Base-by-base conservation (phyloP, 2,888 invertebrate genomes). In the Acleris cristana region DNA sequence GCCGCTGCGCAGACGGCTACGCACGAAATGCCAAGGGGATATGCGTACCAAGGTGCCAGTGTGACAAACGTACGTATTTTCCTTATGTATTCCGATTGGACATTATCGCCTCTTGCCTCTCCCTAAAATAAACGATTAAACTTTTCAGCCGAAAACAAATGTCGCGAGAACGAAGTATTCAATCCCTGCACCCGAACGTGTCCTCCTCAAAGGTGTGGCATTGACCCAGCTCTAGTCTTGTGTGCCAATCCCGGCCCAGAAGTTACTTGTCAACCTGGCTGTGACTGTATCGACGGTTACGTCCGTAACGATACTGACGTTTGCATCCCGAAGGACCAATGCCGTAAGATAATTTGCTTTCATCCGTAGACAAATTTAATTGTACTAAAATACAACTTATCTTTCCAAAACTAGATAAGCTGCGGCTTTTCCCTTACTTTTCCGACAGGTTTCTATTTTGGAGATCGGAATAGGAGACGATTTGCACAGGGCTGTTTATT, bases 1-100 rank as follows among this genome's bases (percentile, higher is more conserved):
- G 86, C 64, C 68, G 80, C 8, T 86, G 86, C 61, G 70, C 61
- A 16, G 76, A 83, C 10, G 76, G 76, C 6, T 72, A 71, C 19
- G 51, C 68, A 8, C 71, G 73, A 14, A 69, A 74, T 49, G 63
- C 62, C 18, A 63, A 72, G n/a, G 74, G 73, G 8, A 71, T 64
- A 18, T 79, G 79, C 56, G 67, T 78, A 16, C 73, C 70, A 2
- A 57, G 30, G 21, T 58, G 57, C 19, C 6, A 63, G n/a, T 67
- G 67, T 34, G 62, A 57, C 34, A 45, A 48, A 45, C 62, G 80
- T 79, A 40, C 4, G 10, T 34, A 34, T 34, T 34, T 34, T 34
- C 34, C 10, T 34, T 34, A 10, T 34, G 34, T 3, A 34, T 34
- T 34, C 10, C 34, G 3, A 34, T 34, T 3, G 2, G 3, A 3